phyloP scores from a whole-genome alignment of 2,797 vertebrate genomes.

The Kryptolebias ocellatus region DNA sequence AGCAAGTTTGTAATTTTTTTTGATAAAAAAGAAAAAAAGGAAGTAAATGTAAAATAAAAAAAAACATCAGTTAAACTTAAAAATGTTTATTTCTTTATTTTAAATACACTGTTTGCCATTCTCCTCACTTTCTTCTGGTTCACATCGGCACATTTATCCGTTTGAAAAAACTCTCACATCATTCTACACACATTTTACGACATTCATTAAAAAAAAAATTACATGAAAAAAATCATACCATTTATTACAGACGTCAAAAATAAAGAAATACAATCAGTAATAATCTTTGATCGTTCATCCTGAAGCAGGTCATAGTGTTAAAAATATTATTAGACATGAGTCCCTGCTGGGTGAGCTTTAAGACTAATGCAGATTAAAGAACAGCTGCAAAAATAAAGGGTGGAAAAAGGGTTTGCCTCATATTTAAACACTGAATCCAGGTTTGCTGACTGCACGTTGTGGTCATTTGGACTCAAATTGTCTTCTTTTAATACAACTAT shows the following conservation, averaged over 20 bases:
- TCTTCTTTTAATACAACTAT: not conserved
- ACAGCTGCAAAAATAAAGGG: not conserved
- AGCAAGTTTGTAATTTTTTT: not conserved
- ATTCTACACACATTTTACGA: conserved; percentile 9
- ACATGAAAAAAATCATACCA: conserved; percentile 18
- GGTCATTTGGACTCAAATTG: too few relatives aligned
- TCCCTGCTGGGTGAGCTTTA: conserved; percentile 17
- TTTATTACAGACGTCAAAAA: conserved; percentile 36
- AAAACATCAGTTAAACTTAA: not conserved
- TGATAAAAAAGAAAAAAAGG: too few relatives aligned
- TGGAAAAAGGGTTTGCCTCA: too few relatives aligned
- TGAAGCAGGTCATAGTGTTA: conserved; percentile 47
- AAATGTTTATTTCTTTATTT: conserved; percentile 61
- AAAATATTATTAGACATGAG: conserved; percentile 38
- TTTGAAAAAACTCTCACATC: conserved; percentile 3
- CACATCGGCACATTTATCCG: conserved; percentile 4
- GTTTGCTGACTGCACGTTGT: not conserved
- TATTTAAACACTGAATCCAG: not conserved
- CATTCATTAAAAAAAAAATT: conserved; percentile 34
- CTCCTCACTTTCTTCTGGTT: conserved; percentile 27
- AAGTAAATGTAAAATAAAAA: not conserved
- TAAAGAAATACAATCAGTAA: not conserved
- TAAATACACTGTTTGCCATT: conserved; percentile 57
- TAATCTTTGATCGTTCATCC: conserved; percentile 3
- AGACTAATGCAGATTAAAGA: conserved; percentile 4